Evolutionary conservation across 2,888 invertebrate species (phyloP).

Genomic region (Agrypnus murinus): DNA sequence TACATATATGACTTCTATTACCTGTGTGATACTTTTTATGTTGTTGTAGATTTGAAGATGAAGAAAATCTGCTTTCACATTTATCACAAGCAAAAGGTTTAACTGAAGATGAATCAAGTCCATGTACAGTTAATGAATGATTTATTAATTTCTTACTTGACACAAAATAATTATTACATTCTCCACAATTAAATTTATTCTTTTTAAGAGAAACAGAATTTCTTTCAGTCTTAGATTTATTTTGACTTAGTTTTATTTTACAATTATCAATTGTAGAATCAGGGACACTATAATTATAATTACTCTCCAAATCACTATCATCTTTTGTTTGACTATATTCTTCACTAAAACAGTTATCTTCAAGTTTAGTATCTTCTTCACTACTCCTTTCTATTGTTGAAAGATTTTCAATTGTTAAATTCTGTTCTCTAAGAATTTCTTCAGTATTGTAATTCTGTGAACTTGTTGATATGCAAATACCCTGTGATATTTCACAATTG

Average conservation of each 20-base stretch:
- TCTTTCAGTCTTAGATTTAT: neutral
- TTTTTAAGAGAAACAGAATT: neutral
- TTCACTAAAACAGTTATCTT: no score
- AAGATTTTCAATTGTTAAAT: no score
- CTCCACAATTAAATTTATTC: constrained; percentile 57
- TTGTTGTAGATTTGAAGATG: constrained; percentile 62
- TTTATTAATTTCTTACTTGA: constrained; percentile 58
- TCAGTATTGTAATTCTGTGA: no score
- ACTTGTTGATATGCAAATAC: no score
- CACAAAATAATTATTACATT: constrained; percentile 58
- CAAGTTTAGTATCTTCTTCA: no score
- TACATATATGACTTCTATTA: constrained; percentile 61
- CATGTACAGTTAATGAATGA: constrained; percentile 59
- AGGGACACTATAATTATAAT: neutral
- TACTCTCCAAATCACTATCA: no score
- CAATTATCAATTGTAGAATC: neutral
- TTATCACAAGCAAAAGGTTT: constrained; percentile 62
- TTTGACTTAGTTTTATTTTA: no score
- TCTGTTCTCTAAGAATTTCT: no score
- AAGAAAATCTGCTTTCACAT: constrained; percentile 60
- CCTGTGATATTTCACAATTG: no score
- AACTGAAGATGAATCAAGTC: constrained; percentile 57
- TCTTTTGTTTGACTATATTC: no score
- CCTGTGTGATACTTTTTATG: constrained; percentile 63
- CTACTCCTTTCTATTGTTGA: no score